Percentiles rank a stretch among this genome's conserved stretches.
Evolutionary conservation across 2,113 vertebrate genomes (phyloP).

Genomic region (Lycaon pictus): DNA sequence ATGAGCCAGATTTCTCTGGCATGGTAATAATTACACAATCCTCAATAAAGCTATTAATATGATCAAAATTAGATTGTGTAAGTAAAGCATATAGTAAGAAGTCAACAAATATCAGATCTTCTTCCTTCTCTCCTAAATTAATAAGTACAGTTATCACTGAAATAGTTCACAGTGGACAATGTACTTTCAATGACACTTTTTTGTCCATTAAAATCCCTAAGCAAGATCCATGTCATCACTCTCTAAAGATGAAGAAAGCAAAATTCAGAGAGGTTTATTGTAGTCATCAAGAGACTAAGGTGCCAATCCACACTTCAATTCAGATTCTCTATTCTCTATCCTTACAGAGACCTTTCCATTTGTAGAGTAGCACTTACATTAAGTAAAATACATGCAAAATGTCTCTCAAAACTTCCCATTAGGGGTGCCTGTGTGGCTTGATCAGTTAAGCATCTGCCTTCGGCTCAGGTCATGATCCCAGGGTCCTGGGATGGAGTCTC

Average conservation of each 20-base stretch:
- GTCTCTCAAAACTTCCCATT: neutral
- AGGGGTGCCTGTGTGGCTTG: too few relatives aligned
- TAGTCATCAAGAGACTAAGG: neutral
- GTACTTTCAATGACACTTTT: neutral
- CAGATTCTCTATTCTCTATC: neutral
- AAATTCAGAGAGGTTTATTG: neutral
- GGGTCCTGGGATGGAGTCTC: too few relatives aligned
- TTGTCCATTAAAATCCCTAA: neutral
- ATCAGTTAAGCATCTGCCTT: too few relatives aligned
- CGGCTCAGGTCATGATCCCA: too few relatives aligned
- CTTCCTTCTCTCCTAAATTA: neutral
- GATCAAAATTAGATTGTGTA: neutral
- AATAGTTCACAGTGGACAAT: neutral
- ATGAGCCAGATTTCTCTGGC: slow-evolving; percentile 20
- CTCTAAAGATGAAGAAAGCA: neutral
- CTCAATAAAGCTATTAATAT: neutral
- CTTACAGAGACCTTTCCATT: neutral
- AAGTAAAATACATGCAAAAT: slow-evolving; percentile 12
- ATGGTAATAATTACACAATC: neutral
- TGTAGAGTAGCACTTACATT: neutral
- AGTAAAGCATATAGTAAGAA: neutral
- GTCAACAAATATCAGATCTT: neutral
- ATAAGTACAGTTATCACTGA: neutral
- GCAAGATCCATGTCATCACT: neutral
- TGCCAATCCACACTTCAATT: neutral